Base-by-base conservation (phyloP, 2,113 vertebrate species). In the Lampris megalopsis region DNA sequence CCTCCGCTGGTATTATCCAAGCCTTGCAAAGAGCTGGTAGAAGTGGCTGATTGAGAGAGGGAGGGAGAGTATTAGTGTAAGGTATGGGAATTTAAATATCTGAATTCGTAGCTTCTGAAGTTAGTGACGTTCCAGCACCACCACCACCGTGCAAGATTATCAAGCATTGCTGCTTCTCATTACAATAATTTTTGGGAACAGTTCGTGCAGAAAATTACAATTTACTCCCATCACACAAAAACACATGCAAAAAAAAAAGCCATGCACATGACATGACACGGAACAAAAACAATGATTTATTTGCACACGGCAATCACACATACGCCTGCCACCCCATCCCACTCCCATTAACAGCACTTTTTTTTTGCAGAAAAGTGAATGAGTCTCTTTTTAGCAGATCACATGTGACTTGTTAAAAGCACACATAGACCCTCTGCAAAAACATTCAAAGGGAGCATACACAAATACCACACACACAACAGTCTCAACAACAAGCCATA, bases 1-100 rank as follows among this genome's bases (percentile, higher is more conserved):
- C 98, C 97, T 92, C 97, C 97, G 84, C 96, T 95, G 86, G 95
- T 95, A 92, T 97, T 98, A 91, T 97, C 96, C 95, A 99, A 92
- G 89, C 97, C 97, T 90, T 95, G 96, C 88, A 96, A 92, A 83
- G 95, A 95, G 89, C 97, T 96, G 93, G 98, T 97, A 77, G 98
- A 98, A 82, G 97, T 98, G 91, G 98, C 97, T 99, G 86, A 61
- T 9, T 63, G 2, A 50, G n/a, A 78, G n/a, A 71, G 59, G 47
- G 52, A 8, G 38, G 38, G 52, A 42, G 6, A 42, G 65, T 10
- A 13, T 13, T 56, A 45, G 24, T 24, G 24, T 24, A 24, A 24
- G 24, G 24, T 24, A 24, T 24, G 24, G 24, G 24, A 24, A 24
- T 24, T 24, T 43, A 35, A 42, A 43, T 53, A 24, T 24, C 24